Evolutionary conservation across 2,888 invertebrate genomes (phyloP).

Genomic region (Herminia tarsipennalis): DNA sequence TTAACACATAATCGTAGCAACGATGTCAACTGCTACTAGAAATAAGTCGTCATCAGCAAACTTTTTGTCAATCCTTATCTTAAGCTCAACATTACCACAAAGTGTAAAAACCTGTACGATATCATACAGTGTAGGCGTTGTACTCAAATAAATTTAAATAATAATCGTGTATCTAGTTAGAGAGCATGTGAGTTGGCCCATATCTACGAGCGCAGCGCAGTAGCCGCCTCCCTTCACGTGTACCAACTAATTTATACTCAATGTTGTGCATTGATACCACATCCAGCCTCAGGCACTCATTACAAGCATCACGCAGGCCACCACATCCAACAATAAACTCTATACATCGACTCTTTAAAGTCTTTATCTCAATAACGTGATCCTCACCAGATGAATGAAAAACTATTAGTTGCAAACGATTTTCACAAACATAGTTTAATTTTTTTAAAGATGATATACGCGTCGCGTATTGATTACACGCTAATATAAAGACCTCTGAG

Average conservation of each 20-base stretch:
- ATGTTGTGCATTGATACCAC: conserved; percentile 13
- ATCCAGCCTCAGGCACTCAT: conserved; percentile 62
- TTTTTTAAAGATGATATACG: conserved; percentile 3
- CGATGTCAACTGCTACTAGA: no score
- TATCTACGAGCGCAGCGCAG: conserved; percentile 7
- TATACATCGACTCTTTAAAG: conserved; percentile 11
- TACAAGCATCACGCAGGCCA: conserved; percentile 38
- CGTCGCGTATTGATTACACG: background rate
- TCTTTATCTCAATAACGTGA: conserved; percentile 10
- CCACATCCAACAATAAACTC: conserved; percentile 9
- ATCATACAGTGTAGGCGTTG: background rate
- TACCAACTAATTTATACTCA: conserved; percentile 19
- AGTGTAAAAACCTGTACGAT: background rate
- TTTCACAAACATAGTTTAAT: conserved; percentile 3
- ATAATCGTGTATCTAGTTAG: background rate
- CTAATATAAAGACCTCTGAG: background rate
- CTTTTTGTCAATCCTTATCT: no score
- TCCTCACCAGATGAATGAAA: conserved; percentile 14
- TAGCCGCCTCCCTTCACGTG: conserved; percentile 20
- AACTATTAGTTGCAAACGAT: background rate
- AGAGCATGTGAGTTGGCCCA: conserved; percentile 2
- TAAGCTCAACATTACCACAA: background rate
- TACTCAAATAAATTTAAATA: conserved; percentile 13
- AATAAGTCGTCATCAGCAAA: no score
- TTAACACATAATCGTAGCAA: no score